phyloP scores from a whole-genome alignment of 2,888 invertebrate species.

The Heteromyza rotundicornis region DNA sequence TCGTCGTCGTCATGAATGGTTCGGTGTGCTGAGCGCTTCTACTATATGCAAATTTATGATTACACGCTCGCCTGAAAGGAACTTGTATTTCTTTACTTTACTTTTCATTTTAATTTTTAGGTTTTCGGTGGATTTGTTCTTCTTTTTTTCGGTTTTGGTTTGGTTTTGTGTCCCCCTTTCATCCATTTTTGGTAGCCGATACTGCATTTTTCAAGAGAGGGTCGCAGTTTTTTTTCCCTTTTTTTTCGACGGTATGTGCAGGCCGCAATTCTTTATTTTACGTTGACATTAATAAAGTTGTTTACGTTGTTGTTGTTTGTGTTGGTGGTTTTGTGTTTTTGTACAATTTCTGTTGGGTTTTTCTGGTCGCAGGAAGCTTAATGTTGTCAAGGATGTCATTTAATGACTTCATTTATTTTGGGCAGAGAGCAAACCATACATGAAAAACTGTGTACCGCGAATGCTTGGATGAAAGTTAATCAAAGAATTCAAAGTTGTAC shows the following conservation, averaged over 20 bases:
- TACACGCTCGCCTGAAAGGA: background rate
- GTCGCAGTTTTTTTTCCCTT: background rate
- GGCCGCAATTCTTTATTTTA: too few species aligned
- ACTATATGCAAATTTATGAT: slow-evolving; percentile 51
- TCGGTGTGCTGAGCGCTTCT: background rate
- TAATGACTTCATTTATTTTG: slow-evolving; percentile 26
- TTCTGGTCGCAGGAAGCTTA: background rate
- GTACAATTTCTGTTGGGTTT: background rate
- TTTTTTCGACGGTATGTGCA: background rate
- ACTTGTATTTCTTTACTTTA: background rate
- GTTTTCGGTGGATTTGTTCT: background rate
- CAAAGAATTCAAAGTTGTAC: too few species aligned
- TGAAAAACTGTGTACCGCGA: too few species aligned
- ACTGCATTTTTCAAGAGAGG: background rate
- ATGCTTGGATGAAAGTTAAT: too few species aligned
- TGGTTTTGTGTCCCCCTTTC: slow-evolving; percentile 8
- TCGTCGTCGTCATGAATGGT: background rate
- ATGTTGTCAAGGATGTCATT: slow-evolving; percentile 6
- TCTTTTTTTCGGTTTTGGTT: background rate
- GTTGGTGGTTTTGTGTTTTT: slow-evolving; percentile 2
- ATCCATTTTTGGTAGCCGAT: background rate
- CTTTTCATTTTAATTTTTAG: background rate
- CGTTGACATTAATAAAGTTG: slow-evolving; percentile 25
- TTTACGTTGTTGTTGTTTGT: slow-evolving; percentile 5
- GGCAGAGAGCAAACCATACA: too few species aligned